These are phyloP conservation scores for Hydrochoerus hydrochaeris DNA, from an alignment of 2,113 vertebrate genomes.

Conservation along the genomic window DNA sequence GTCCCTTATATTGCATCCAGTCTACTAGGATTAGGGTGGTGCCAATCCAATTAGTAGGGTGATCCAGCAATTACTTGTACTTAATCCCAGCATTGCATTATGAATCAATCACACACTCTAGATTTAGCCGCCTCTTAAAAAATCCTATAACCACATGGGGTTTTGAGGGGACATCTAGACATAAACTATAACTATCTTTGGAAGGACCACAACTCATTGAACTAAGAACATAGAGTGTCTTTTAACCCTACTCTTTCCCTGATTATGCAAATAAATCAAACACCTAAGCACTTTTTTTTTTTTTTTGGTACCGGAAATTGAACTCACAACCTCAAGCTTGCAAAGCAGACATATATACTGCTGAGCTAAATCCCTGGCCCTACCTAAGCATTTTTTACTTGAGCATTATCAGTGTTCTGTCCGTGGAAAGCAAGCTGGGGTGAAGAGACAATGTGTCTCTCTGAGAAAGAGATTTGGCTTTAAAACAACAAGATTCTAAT, in stretches of 20 bases:
- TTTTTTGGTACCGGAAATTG: no score
- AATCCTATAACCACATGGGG: neutral
- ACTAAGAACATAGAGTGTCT: neutral
- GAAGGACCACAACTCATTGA: neutral
- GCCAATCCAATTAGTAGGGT: neutral
- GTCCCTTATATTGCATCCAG: neutral
- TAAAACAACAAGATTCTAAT: slow-evolving; percentile 17
- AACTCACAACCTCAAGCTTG: no score
- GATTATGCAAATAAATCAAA: neutral
- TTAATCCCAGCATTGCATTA: neutral
- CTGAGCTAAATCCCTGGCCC: no score
- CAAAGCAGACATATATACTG: no score
- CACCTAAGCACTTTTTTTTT: neutral
- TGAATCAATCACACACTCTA: neutral
- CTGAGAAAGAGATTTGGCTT: neutral
- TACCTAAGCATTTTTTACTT: no score
- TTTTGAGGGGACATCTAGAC: neutral
- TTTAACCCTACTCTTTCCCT: neutral
- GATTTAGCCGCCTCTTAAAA: neutral
- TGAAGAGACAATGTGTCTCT: neutral
- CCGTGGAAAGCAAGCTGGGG: neutral
- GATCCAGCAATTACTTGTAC: neutral
- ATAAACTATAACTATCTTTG: neutral
- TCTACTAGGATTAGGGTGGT: neutral
- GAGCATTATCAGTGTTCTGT: neutral